These are phyloP conservation scores for Carpatolechia fugitivella DNA, from an alignment of 2,888 invertebrate species.

Conservation along the genomic window DNA sequence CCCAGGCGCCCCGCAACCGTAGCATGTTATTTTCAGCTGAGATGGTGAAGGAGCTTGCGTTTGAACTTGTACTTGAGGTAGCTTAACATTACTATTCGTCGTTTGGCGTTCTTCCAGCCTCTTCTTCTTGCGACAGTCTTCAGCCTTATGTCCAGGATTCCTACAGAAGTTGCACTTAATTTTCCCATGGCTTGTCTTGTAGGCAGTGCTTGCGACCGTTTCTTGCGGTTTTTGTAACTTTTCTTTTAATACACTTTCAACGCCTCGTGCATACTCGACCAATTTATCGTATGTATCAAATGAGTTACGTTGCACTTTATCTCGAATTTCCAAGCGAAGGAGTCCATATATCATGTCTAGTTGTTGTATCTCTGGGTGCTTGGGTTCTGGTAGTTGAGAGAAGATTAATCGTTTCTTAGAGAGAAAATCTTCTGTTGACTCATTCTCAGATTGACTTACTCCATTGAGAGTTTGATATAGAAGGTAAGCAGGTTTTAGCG, in stretches of 20 bases:
- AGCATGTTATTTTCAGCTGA: no score
- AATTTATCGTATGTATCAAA: background rate
- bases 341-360: constrained; percentile 10
- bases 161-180: no score
- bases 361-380: background rate
- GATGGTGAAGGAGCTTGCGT: no score
- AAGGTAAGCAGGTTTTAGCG: constrained; percentile 7
- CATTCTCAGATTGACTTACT: background rate
- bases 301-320: background rate
- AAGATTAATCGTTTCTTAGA: constrained; percentile 9
- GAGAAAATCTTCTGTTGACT: constrained; percentile 9
- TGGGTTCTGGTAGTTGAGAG: constrained; percentile 5
- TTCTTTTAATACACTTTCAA: background rate
- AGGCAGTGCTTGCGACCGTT: no score
- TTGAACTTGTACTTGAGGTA: no score
- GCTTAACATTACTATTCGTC: no score
- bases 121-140: no score
- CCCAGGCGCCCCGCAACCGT: no score
- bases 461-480: background rate
- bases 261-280: background rate
- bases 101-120: no score
- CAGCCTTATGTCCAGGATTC: no score
- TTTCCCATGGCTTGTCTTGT: no score
- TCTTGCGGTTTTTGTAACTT: background rate
- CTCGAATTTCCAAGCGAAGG: constrained; percentile 3